Base-by-base conservation (phyloP, 2,888 invertebrate species). In the Eucera pruinosa region DNA sequence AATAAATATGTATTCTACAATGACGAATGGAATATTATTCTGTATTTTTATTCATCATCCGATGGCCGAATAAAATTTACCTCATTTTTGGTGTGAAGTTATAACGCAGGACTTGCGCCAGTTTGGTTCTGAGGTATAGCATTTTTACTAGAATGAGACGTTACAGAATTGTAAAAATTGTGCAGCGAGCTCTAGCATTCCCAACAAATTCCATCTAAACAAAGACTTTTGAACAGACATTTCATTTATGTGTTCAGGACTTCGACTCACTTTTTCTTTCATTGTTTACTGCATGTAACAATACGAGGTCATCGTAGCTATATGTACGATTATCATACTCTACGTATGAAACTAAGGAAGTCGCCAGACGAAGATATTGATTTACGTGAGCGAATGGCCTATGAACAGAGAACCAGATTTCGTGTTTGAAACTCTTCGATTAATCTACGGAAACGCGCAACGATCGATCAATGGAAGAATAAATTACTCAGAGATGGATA, bases 361-460 rank as follows among this genome's bases (percentile, higher is more conserved):
- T 47, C 54, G 60, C 54, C 73, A 60, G 72, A 72, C 72, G 60
- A 54, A 30, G 54, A 61, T 73, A 73, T 73, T 27, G 72, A 73
- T 73, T 73, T 55, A 25, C 47, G 20, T 0, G 30, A 54, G 39
- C 54, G 73, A 45, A 60, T 47, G 25, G 55, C 39, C 27, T 7
- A 15, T n/a, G n/a, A n/a, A 15, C 52, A 2, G 27, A 36, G 39
- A 54, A 72, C 23, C 30, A 39, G 30, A 73, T 72, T 41, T 73
- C 47, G 47, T 27, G 74, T 36, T 73, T 48, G 25, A 15, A 6
- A 73, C 33, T 41, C 23, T 20, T 72, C 30, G 60, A 27, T 15
- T 23, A 13, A 65, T 54, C 18, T 18, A 6, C 4, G 6, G 18
- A 36, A 33, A 48, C 13, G 30, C 6, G 39, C n/a, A 50, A 62